Evolutionary conservation across 2,888 invertebrate species (phyloP).

Genomic region (Rutpela maculata): DNA sequence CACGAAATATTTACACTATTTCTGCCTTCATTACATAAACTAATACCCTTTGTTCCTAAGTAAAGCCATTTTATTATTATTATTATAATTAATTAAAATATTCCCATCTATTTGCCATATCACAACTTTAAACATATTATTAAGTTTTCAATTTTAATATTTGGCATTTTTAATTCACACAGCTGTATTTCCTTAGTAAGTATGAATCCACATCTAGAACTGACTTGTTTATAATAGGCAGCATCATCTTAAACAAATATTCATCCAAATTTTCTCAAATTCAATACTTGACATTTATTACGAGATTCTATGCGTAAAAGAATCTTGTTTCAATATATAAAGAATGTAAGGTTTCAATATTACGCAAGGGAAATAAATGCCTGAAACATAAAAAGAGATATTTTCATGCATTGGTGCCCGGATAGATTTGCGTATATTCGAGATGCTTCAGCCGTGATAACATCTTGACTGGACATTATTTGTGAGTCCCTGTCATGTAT

Average conservation of each 20-base stretch:
- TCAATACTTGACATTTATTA: not conserved
- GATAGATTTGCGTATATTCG: not conserved
- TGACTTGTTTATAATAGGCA: no score
- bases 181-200: no score
- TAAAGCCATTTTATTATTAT: no score
- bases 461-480: not conserved
- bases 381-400: not conserved
- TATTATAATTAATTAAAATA: no score
- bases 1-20: no score
- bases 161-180: no score
- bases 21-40: no score
- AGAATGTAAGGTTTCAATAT: slow-evolving; percentile 20
- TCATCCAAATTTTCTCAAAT: not conserved
- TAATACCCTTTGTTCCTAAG: no score
- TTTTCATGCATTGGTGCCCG: not conserved
- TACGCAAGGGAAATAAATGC: not conserved
- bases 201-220: no score
- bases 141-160: no score
- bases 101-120: no score
- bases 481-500: not conserved
- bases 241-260: not conserved
- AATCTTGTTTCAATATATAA: slow-evolving; percentile 15
- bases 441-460: not conserved
- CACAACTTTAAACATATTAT: no score
- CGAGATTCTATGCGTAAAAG: not conserved